Conservation (phyloP, 2,888 invertebrate species). For the Campoplex nolae region DNA sequence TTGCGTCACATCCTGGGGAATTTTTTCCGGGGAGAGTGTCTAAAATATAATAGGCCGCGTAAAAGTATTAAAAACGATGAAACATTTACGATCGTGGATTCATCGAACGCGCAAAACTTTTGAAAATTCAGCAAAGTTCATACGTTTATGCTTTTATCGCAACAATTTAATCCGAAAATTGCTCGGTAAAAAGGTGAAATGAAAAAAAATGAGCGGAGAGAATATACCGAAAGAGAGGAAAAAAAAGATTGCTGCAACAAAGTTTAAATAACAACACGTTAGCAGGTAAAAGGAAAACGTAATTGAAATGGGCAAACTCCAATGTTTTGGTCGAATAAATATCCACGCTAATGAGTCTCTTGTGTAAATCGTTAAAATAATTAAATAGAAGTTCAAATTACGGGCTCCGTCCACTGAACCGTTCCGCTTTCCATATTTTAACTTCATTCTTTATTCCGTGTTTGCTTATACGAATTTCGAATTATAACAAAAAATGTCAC, state of each 20-base stretch:
- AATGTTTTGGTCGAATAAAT: neutral
- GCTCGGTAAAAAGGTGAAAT: neutral
- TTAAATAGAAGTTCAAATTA: constrained; percentile 4
- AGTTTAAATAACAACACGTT: neutral
- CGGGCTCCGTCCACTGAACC: neutral
- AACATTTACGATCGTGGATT: neutral
- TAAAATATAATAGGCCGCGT: neutral
- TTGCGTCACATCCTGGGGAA: neutral
- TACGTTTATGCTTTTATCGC: neutral
- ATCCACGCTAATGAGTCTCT: neutral
- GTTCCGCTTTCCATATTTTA: neutral
- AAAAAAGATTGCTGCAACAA: neutral
- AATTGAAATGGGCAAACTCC: neutral
- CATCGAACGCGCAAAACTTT: no score
- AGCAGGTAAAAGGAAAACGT: neutral
- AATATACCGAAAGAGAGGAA: neutral
- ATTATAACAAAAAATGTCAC: no score
- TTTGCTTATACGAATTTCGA: no score
- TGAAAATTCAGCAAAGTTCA: no score
- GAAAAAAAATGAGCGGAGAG: neutral
- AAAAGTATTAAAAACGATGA: neutral
- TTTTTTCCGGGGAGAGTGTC: neutral
- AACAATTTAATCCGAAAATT: neutral
- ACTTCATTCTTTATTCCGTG: neutral
- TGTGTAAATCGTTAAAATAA: neutral